Conservation (phyloP, 2,113 vertebrate species). For the Gila orcuttii region DNA sequence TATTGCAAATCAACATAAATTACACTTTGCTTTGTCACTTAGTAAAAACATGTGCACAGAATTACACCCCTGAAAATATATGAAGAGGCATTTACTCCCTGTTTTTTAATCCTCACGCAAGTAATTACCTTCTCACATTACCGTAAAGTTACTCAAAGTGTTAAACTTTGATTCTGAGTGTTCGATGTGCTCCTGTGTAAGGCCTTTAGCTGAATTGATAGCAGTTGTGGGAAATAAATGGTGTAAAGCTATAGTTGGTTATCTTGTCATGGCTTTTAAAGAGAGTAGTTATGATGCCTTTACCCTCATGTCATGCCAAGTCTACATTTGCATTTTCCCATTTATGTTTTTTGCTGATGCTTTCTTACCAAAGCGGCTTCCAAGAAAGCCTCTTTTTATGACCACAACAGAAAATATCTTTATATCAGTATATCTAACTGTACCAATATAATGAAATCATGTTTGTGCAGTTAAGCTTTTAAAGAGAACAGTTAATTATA, state of each 20-base stretch:
- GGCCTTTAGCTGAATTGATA: not conserved
- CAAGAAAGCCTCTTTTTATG: slow-evolving; percentile 23
- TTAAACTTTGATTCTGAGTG: slow-evolving; percentile 16
- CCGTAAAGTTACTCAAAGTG: slow-evolving; percentile 3
- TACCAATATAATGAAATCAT: slow-evolving; percentile 3
- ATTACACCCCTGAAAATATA: not conserved
- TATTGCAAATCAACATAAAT: slow-evolving; percentile 26
- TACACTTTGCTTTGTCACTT: slow-evolving; percentile 22
- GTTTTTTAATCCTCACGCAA: not conserved
- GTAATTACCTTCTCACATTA: slow-evolving; percentile 11
- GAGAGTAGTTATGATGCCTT: slow-evolving; percentile 26
- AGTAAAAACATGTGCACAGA: slow-evolving; percentile 39
- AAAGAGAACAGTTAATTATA: slow-evolving; percentile 17
- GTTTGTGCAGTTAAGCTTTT: slow-evolving; percentile 9
- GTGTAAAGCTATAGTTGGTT: slow-evolving; percentile 27
- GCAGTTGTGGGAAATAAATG: slow-evolving; percentile 29
- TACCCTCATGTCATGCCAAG: not conserved
- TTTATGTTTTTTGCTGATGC: slow-evolving; percentile 15
- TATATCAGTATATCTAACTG: slow-evolving; percentile 12
- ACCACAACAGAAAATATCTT: slow-evolving; percentile 12
- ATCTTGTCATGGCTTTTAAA: slow-evolving; percentile 24
- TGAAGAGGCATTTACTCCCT: slow-evolving; percentile 8
- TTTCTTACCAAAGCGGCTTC: slow-evolving; percentile 34
- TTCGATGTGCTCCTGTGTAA: slow-evolving; percentile 27
- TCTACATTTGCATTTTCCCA: not conserved